Evolutionary conservation across 2,888 invertebrate species (phyloP), one percentile per base, ranked within the genome.

Genomic region (Cataglyphis altisquamis): DNA sequence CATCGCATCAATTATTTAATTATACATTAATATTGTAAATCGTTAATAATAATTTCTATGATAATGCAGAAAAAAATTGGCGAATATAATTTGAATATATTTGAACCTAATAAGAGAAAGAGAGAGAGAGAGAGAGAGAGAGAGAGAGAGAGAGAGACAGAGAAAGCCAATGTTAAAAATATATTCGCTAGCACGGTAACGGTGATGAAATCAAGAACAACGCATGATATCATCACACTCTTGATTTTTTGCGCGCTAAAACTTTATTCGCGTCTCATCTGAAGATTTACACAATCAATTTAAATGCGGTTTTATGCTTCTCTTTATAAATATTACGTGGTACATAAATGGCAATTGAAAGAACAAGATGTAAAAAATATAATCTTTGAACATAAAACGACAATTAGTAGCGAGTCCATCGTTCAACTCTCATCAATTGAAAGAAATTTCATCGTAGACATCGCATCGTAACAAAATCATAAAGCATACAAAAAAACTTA

Each of bases 371-470:
- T 57, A 41, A 25, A 63, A 70, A 48, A 74, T 74, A 48, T 39
- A 3, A 41, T 32, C 15, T 48, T 3, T 0, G 12, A 74, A 48
- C 15, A 48, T 63, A 45, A 72, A 70, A 60, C 4, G 18, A 60
- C 9, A 10, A 52, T 52, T 57, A 5, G 8, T 21, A 21, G 70
- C 21, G 21, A 57, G 10, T 39, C 10, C 25, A 1, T 73, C 39
- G n/a, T 10, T 75, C 10, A 48, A 75, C 21, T 64, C 25, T 66
- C 52, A 25, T 67, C 36, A 18, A 18, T 68, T 3, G 63, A 83
- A 81, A 66, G 60, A 88, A 77, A 85, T 82, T 73, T 83, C 80
- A 63, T 86, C 60, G 52, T 57, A 83, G 81, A 88, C 81, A 63
- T 83, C 86, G 75, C 41, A 6, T 4, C 15, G 77, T 81, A 73